Evolutionary conservation across 35 echinoderm and acorn worm genomes (phyloP).

Genomic region (Strongylocentrotus purpuratus): DNA sequence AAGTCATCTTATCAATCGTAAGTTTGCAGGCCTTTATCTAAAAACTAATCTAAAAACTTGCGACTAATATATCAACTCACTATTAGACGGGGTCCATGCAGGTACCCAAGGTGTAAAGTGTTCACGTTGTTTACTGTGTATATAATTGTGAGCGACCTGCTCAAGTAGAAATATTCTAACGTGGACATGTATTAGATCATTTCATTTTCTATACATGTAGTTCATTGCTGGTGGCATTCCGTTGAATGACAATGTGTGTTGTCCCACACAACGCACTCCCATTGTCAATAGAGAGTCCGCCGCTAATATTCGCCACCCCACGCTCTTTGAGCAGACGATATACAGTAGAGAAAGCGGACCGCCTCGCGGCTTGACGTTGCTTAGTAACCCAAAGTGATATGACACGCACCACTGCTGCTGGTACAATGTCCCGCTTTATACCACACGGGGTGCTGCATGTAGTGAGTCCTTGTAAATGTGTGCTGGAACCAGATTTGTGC

Average conservation of each 20-base stretch:
- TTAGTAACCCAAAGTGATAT: constrained; percentile 37
- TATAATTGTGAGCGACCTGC: background rate
- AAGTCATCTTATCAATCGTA: too few species aligned
- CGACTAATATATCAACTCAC: too few species aligned
- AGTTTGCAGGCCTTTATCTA: too few species aligned
- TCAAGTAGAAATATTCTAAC: background rate
- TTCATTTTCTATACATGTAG: background rate
- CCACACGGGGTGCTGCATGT: background rate
- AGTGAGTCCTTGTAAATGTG: background rate
- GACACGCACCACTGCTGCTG: background rate
- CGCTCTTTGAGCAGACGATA: constrained; percentile 24
- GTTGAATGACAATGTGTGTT: background rate
- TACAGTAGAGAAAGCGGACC: background rate
- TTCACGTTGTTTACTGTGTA: too few species aligned
- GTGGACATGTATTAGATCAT: background rate
- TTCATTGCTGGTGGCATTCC: background rate
- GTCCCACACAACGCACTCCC: background rate
- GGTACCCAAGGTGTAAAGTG: background rate
- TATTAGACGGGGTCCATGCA: too few species aligned
- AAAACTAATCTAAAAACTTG: too few species aligned
- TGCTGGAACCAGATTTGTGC: background rate
- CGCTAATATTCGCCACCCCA: background rate
- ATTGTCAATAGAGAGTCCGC: background rate
- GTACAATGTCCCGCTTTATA: background rate
- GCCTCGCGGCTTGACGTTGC: background rate